Base-by-base conservation (phyloP, 2,113 vertebrate genomes). In the Ailurus styani region DNA sequence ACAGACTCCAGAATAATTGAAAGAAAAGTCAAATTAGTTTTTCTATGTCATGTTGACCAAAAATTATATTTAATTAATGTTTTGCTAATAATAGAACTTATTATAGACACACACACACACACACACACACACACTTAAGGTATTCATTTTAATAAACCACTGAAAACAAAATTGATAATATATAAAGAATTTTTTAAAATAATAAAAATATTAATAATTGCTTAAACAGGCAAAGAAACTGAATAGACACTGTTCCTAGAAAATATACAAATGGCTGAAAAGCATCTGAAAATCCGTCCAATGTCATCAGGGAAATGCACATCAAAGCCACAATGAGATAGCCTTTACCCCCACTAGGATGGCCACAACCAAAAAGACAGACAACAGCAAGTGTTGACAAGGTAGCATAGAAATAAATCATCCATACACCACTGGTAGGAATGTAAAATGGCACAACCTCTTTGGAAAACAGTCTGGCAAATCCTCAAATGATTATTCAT, bases 11-110 rank as follows among this genome's bases (percentile, higher is more conserved):
- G 12, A 62, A 37, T 11, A 79, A 34, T 52, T 60, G 27, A n/a
- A 91, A 52, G 17, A 94, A 95, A 87, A 85, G 54, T 92, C 79
- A 64, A 60, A 86, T 81, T 86, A 75, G 42, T 94, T 54, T 92
- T 23, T 42, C 50, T 75, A 17, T 37, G 5, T 73, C n/a, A 47
- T 14, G 5, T 3, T 20, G n/a, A 42, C n/a, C 25, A 81, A 92
- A 87, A 89, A 21, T 88, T 91, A 75, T 20, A 45, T 31, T 54
- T 83, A 9, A 83, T 72, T 90, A 84, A 50, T 62, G 27, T 66
- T 87, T 94, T 45, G 23, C 31, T 73, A 94, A 77, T 66, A 64
- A 70, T 9, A 68, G 6, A 70, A 55, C 77, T 54, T 92, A 62
- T 81, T 95, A 54, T 85, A 91, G 27, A 86, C 2, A 90, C 1